A percentile compares a stretch with the other conserved stretches of the same genome.
phyloP scores from a whole-genome alignment of 2,113 vertebrate genomes.

The Bettongia penicillata region DNA sequence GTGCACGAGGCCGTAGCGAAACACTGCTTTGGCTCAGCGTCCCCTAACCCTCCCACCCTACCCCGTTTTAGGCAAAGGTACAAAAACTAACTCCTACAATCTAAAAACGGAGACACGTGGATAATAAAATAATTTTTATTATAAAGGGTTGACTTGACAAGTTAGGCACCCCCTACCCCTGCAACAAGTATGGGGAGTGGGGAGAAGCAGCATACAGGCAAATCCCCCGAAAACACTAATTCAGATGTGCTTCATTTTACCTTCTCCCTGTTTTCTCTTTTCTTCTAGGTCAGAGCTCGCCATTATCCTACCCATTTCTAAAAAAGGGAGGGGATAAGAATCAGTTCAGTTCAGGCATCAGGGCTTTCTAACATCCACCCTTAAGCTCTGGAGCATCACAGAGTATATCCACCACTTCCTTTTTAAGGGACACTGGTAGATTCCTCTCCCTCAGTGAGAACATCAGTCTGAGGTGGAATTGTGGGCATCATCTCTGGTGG shows the following conservation, averaged over 20 bases:
- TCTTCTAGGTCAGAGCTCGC: neutral
- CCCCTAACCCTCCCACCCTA: neutral
- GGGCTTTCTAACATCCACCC: neutral
- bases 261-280: neutral
- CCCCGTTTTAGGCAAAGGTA: neutral
- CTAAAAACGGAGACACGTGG: neutral
- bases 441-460: neutral
- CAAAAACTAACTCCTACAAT: neutral
- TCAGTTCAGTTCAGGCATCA: neutral
- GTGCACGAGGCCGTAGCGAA: neutral
- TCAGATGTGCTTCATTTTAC: neutral
- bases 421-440: neutral
- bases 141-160: neutral
- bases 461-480: neutral
- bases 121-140: constrained; percentile 65
- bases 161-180: neutral
- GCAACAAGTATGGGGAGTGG: neutral
- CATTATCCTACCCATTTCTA: neutral
- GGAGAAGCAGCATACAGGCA: too few species aligned
- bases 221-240: neutral
- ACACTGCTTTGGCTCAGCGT: neutral
- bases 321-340: neutral
- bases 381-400: neutral
- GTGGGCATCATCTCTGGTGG: constrained; percentile 40
- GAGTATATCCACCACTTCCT: neutral